Conservation (phyloP, 1,140 invertebrate species). For the Hylaeus anthracinus region DNA sequence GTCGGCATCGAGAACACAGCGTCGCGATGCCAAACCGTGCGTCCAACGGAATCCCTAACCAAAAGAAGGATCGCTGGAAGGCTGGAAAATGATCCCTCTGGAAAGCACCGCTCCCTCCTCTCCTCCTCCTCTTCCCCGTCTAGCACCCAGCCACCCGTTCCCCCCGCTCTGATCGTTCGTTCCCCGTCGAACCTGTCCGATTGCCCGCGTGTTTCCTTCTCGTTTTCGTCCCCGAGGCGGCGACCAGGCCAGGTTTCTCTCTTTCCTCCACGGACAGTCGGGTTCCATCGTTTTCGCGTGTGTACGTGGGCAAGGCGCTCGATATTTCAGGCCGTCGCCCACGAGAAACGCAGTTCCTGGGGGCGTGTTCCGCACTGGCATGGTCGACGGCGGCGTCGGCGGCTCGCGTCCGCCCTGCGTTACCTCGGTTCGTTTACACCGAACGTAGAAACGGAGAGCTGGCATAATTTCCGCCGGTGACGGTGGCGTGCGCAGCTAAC, state of each 20-base stretch:
- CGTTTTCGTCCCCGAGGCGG: slow-evolving; percentile 26
- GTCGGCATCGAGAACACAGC: too few species aligned
- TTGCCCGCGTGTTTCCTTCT: slow-evolving; percentile 27
- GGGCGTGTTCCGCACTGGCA: slow-evolving; percentile 63
- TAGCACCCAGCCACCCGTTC: not conserved
- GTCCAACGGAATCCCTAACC: too few species aligned
- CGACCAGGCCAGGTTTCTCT: slow-evolving; percentile 23
- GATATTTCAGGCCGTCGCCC: slow-evolving; percentile 70
- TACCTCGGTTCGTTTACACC: slow-evolving; percentile 65
- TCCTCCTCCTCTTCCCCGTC: not conserved
- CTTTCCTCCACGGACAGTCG: slow-evolving; percentile 56
- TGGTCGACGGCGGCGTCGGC: slow-evolving; percentile 42
- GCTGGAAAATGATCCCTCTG: too few species aligned
- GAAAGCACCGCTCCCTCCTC: too few species aligned
- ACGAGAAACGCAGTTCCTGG: slow-evolving; percentile 67
- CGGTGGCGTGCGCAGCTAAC: slow-evolving; percentile 49
- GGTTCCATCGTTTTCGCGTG: slow-evolving; percentile 67
- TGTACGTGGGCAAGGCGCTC: slow-evolving; percentile 67
- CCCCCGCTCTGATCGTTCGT: not conserved
- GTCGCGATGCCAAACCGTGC: too few species aligned
- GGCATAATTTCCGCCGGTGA: slow-evolving; percentile 67
- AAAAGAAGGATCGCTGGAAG: too few species aligned
- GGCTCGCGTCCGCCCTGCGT: slow-evolving; percentile 33
- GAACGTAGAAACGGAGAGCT: slow-evolving; percentile 66
- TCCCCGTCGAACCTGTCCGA: slow-evolving; percentile 28